Evolutionary conservation across 2,797 vertebrate species (phyloP), one percentile per base, ranked within the genome.

Genomic region (Pogonophryne albipinna): DNA sequence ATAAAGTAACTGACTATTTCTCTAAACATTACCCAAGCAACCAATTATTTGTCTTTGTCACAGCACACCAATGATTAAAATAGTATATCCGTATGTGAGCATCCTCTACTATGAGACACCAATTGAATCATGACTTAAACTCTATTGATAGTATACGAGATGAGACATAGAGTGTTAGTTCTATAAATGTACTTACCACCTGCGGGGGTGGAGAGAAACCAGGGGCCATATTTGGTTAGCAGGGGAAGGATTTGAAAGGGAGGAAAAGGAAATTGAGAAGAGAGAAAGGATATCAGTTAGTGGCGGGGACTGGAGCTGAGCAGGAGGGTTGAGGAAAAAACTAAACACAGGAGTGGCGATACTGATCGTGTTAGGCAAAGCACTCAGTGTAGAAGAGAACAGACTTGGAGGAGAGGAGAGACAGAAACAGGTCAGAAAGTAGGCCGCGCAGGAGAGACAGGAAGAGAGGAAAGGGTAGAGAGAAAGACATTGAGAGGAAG

Each of bases 121-220:
- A 2, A 12, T 42, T 60, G 71, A 66, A 66, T 11, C 12, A 55
- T 46, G 52, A 74, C 46, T 71, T 42, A 2, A 55, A 51, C 42
- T 44, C 4, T 46, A 38, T 23, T 46, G 31, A 52, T 17, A 55
- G 19, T 13, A 49, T 49, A 62, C 11, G 66, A 66, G 16, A 65
- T 23, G 51, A 66, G 44, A 41, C 62, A 42, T 41, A 67, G 49
- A 56, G 44, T 50, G 68, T 87, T 85, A 82, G 76, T 47, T 64
- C 51, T 60, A 53, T 71, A 84, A 70, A 67, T 45, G 82, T 89
- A 95, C 94, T 94, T 86, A 95, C 94, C 94, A 95, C 95, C 94
- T 95, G 90, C 77, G 70, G 79, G 81, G 73, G 71, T 83, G 89
- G 78, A 86, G 53, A 83, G 60, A 88, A 82, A 88, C 80, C 88